Evolutionary conservation across 2,113 vertebrate species (phyloP).

Genomic region (Scatophagus argus): DNA sequence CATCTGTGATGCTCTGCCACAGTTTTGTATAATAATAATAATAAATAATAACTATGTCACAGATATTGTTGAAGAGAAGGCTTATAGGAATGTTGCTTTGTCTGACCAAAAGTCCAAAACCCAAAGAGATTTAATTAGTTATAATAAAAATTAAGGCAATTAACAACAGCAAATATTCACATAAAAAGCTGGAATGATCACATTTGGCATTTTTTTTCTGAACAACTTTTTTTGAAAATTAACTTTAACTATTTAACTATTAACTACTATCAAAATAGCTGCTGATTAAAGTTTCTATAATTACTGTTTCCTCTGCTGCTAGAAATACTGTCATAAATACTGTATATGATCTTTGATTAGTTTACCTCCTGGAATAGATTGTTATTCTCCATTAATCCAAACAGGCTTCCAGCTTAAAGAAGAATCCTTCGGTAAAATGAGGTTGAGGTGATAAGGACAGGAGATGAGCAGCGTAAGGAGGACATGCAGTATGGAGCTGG

Average conservation of each 20-base stretch:
- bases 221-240: neutral
- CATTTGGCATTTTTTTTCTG: neutral
- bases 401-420: neutral
- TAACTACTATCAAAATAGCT: neutral
- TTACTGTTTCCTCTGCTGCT: neutral
- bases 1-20: conserved; percentile 26
- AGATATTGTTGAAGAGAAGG: neutral
- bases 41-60: neutral
- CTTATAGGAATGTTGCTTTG: neutral
- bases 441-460: neutral
- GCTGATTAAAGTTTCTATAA: neutral
- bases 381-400: neutral
- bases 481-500: conserved; percentile 9
- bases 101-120: neutral
- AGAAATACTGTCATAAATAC: neutral
- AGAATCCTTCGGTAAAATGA: neutral
- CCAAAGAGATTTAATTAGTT: neutral
- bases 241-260: too few species aligned
- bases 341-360: neutral
- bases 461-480: neutral
- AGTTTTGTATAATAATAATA: neutral
- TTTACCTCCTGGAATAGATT: neutral
- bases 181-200: neutral
- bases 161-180: too few species aligned
- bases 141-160: too few species aligned